These are phyloP conservation scores for Drosophila putrida DNA, from an alignment of 2,888 invertebrate genomes.

Conservation along the genomic window DNA sequence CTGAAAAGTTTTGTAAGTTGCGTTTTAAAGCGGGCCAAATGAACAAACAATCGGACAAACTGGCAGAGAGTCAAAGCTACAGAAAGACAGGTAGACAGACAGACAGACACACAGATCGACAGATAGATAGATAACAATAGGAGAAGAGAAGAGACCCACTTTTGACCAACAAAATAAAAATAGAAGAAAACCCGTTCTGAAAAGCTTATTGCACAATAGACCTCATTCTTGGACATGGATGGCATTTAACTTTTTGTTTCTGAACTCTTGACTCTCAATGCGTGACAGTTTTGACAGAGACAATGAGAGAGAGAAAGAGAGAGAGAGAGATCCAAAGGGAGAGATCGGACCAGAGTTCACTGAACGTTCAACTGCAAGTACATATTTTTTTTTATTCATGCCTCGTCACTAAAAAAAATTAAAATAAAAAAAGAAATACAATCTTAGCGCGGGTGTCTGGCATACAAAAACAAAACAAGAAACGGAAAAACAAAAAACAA, in stretches of 20 bases:
- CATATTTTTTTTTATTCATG: constrained; percentile 32
- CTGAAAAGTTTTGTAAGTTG: constrained; percentile 63
- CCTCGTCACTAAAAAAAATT: constrained; percentile 26
- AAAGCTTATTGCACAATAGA: constrained; percentile 69
- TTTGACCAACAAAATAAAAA: constrained; percentile 29
- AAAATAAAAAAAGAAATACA: neutral
- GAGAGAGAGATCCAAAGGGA: constrained; percentile 15
- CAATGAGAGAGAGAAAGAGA: too few species aligned
- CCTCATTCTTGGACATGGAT: constrained; percentile 65
- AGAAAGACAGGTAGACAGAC: constrained; percentile 15
- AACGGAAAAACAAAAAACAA: too few species aligned
- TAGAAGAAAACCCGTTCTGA: constrained; percentile 59
- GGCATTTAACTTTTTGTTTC: constrained; percentile 61
- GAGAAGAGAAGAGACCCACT: constrained; percentile 37
- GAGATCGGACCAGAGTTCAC: constrained; percentile 62
- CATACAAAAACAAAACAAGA: constrained; percentile 33
- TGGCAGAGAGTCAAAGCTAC: constrained; percentile 12
- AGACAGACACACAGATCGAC: constrained; percentile 12
- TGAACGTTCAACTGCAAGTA: constrained; percentile 49
- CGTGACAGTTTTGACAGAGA: constrained; percentile 69
- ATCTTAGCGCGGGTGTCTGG: constrained; percentile 54
- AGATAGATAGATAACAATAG: constrained; percentile 37
- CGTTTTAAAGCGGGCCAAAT: constrained; percentile 56
- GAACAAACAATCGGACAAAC: neutral
- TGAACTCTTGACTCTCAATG: constrained; percentile 58